Evolutionary conservation across 2,888 invertebrate species (phyloP), one percentile per base, ranked within the genome.

Genomic region (Thelaira solivaga): DNA sequence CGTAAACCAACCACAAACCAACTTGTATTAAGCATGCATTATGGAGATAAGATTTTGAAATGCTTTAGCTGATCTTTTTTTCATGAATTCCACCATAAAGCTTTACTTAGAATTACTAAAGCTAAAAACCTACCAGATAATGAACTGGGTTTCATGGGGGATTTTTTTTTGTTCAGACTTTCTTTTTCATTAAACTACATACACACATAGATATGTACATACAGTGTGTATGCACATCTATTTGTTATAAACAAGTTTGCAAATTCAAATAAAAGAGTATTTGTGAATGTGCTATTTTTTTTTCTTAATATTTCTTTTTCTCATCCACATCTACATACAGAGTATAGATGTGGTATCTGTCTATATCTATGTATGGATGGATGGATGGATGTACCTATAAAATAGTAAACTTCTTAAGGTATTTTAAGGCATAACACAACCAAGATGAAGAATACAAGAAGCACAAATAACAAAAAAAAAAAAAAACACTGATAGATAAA

Each of bases 321-420:
- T 29, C 29, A 11, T 16, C n/a, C n/a, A n/a, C n/a, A n/a, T n/a
- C n/a, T n/a, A 24, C 39, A 67, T 10, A 20, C 24, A 34, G 16
- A 53, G 24, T 45, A 18, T 31, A 43, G 24, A 45, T 20, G 34
- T 36, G 3, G 8, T 16, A 39, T 47, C 49, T 64, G n/a, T 49
- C 24, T 64, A 29, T 31, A 6, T 65, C 4, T 47, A 18, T 22
- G 20, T 65, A 51, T 13, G 45, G 7, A 39, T 39, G 26, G 7
- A 39, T 39, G 26, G 4, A 26, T 26, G 6, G 4, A 26, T 6
- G 6, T 26, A 26, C n/a, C 11, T 59, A 36, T 24, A 51, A 18
- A 55, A 51, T 36, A 72, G 53, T 62, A 53, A 24, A 64, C 39
- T 49, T 72, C 64, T 64, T 64, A 64, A 57, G 55, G 22, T 72